Conservation (phyloP, 2,888 invertebrate species). For the Alentia gelatinosa region DNA sequence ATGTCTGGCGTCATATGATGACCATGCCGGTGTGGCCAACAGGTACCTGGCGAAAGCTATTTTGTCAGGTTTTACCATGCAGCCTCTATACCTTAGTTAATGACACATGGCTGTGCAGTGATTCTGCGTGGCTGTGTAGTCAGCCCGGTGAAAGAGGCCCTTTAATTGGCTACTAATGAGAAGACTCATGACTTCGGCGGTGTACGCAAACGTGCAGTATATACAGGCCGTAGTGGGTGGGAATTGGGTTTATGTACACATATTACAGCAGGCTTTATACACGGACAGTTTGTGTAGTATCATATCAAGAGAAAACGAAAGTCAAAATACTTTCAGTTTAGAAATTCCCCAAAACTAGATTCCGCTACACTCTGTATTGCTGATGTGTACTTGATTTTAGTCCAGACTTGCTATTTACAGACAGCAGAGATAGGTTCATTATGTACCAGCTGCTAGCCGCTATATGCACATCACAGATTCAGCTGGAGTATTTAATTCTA, state of each 20-base stretch:
- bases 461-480: slow-evolving; percentile 20
- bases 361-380: not conserved
- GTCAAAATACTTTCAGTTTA: not conserved
- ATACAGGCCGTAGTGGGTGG: not conserved
- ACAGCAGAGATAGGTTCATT: not conserved
- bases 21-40: too few species aligned
- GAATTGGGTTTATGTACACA: not conserved
- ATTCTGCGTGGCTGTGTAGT: too few species aligned
- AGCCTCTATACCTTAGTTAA: too few species aligned
- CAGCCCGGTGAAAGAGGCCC: too few species aligned
- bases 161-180: too few species aligned
- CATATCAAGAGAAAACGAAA: not conserved
- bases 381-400: not conserved
- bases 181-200: not conserved
- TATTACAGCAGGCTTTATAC: not conserved
- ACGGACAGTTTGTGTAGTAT: slow-evolving; percentile 16
- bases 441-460: not conserved
- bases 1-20: too few species aligned
- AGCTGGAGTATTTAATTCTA: slow-evolving; percentile 6
- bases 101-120: too few species aligned
- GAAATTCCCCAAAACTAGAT: slow-evolving; percentile 36
- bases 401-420: not conserved
- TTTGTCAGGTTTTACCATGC: too few species aligned
- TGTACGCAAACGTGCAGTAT: not conserved
- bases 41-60: too few species aligned